These are phyloP conservation scores for Centropyge bicolor DNA, from an alignment of 2,797 vertebrate genomes.

Conservation along the genomic window DNA sequence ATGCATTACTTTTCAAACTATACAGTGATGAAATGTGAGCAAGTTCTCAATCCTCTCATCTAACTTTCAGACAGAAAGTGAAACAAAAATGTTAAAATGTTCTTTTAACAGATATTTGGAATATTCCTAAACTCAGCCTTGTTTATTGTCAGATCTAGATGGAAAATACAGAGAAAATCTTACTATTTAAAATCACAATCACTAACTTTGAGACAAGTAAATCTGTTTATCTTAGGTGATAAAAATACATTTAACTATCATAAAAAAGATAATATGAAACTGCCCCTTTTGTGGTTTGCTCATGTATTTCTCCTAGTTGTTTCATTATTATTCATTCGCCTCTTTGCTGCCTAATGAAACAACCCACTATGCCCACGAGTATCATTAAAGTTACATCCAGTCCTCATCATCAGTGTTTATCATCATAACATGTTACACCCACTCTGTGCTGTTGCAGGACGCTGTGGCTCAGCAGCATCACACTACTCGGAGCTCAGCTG, in stretches of 20 bases:
- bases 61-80: too few species aligned
- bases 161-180: too few species aligned
- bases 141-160: background rate
- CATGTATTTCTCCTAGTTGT: background rate
- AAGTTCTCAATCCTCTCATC: background rate
- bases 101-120: background rate
- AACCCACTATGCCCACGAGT: conserved; percentile 2
- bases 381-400: conserved; percentile 22
- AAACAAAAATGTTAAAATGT: background rate
- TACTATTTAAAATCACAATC: background rate
- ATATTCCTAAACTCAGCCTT: background rate
- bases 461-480: conserved; percentile 49
- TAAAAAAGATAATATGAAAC: background rate
- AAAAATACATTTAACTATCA: background rate
- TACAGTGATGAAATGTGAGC: background rate
- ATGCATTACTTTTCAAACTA: background rate
- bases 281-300: background rate
- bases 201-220: background rate
- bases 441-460: conserved; percentile 67
- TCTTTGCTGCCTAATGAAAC: conserved; percentile 2
- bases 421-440: conserved; percentile 6
- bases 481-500: conserved; percentile 71
- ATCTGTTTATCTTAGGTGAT: background rate
- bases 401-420: conserved; percentile 22
- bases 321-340: background rate